Conservation (phyloP, 2,888 invertebrate genomes). For the Ormyrus thymus region DNA sequence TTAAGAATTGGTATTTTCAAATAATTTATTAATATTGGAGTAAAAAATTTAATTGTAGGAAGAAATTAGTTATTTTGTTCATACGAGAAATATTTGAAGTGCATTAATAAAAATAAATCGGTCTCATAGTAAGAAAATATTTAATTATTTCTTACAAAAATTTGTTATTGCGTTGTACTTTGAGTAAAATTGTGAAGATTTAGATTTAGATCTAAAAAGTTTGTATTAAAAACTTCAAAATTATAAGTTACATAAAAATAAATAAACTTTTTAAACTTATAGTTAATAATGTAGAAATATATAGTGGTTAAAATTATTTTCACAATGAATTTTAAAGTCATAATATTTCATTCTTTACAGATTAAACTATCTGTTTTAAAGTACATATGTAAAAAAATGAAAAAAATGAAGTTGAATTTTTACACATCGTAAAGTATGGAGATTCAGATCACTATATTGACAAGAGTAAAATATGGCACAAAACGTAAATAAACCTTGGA, state of each 20-base stretch:
- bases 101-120: slow-evolving; percentile 22
- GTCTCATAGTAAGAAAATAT: slow-evolving; percentile 24
- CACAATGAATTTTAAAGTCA: background rate
- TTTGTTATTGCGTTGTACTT: slow-evolving; percentile 22
- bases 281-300: background rate
- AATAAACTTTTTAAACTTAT: slow-evolving; percentile 2
- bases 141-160: slow-evolving; percentile 8
- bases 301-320: too few species aligned
- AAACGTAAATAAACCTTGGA: slow-evolving; percentile 40
- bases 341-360: background rate
- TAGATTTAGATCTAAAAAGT: background rate
- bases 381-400: background rate
- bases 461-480: slow-evolving; percentile 51
- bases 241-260: background rate
- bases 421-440: background rate
- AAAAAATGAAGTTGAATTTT: background rate
- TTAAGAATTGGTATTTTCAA: too few species aligned
- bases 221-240: background rate
- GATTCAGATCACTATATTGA: slow-evolving; percentile 27
- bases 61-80: background rate
- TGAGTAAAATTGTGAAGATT: background rate
- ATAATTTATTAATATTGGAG: too few species aligned
- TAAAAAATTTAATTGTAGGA: background rate
- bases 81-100: background rate
- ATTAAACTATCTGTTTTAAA: slow-evolving; percentile 11